phyloP scores from a whole-genome alignment of 1,140 invertebrate species.

The Scaptomyza hsui region DNA sequence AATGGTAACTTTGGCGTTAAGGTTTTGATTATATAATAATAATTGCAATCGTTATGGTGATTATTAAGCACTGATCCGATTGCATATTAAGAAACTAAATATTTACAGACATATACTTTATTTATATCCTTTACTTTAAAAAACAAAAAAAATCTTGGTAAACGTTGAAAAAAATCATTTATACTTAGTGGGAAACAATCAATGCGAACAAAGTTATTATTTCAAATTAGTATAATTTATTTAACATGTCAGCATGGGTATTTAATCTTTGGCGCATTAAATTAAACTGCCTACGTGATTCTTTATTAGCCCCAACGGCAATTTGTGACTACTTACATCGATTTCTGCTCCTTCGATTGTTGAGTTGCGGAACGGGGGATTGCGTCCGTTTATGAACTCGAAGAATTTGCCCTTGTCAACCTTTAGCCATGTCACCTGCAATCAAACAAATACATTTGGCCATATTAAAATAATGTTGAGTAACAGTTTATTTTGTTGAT shows the following conservation, averaged over 20 bases:
- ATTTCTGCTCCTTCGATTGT: slow-evolving; percentile 88
- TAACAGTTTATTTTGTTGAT: neutral
- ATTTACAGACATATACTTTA: no score
- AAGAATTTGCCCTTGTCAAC: slow-evolving; percentile 89
- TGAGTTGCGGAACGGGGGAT: slow-evolving; percentile 89
- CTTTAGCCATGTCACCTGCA: slow-evolving; percentile 88
- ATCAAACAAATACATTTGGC: slow-evolving; percentile 50
- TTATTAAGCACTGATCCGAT: neutral
- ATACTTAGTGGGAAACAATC: neutral
- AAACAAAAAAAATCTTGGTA: no score
- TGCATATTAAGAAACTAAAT: no score
- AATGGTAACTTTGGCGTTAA: neutral
- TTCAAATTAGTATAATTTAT: neutral
- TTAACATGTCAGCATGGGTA: neutral
- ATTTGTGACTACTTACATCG: slow-evolving; percentile 87
- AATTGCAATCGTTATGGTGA: neutral
- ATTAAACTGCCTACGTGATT: neutral
- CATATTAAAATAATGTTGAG: slow-evolving; percentile 56
- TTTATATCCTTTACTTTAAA: no score
- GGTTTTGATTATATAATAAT: neutral
- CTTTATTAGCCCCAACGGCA: neutral
- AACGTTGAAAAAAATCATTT: no score
- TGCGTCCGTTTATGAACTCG: slow-evolving; percentile 90
- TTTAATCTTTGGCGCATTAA: slow-evolving; percentile 3
- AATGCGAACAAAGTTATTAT: neutral